These are phyloP conservation scores for Oncorhynchus tshawytscha DNA, from an alignment of 2,113 vertebrate species.

Conservation along the genomic window DNA sequence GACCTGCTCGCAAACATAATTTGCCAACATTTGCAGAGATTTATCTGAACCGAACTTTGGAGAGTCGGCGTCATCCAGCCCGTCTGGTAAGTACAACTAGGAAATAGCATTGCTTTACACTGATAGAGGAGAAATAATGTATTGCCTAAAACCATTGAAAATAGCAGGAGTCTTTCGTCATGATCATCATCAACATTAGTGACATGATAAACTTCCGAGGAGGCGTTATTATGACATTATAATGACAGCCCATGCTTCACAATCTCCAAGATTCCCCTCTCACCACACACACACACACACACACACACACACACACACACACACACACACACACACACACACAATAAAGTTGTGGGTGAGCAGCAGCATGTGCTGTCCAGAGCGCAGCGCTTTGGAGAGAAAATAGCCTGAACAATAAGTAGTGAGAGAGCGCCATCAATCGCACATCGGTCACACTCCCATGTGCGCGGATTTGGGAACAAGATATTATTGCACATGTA, in stretches of 20 bases:
- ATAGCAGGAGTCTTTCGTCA: too few species aligned
- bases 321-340: not conserved
- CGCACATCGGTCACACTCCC: constrained; percentile 52
- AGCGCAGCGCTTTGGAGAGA: constrained; percentile 38
- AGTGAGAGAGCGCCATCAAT: constrained; percentile 79
- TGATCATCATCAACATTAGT: too few species aligned
- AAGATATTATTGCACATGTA: too few species aligned
- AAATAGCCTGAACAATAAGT: constrained; percentile 54
- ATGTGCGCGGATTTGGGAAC: not conserved
- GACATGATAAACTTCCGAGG: too few species aligned
- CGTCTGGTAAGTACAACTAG: constrained; percentile 54
- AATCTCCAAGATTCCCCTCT: too few species aligned
- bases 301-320: constrained; percentile 7
- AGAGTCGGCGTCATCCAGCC: constrained; percentile 44
- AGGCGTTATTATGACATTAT: too few species aligned
- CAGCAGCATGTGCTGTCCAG: constrained; percentile 6
- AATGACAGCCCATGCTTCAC: too few species aligned
- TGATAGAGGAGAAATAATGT: not conserved
- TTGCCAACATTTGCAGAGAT: constrained; percentile 34
- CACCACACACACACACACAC: constrained; percentile 14
- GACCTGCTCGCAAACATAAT: constrained; percentile 44
- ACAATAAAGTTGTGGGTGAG: constrained; percentile 4
- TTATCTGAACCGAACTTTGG: constrained; percentile 61
- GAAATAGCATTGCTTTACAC: constrained; percentile 14
- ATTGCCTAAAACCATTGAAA: not conserved